These are phyloP conservation scores for Nineta flava DNA, from an alignment of 2,888 invertebrate species.

Conservation along the genomic window DNA sequence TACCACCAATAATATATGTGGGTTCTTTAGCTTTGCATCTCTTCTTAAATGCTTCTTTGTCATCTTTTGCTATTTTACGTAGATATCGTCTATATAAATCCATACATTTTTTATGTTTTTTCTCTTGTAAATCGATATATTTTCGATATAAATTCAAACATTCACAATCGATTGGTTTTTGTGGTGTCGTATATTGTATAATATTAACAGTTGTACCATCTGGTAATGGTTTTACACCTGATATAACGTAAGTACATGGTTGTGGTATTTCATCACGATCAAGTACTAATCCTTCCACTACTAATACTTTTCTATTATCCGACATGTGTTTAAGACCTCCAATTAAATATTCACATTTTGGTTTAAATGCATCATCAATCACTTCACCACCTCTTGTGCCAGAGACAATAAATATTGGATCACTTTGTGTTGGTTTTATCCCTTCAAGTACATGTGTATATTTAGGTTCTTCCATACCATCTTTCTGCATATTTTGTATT, in stretches of 20 bases:
- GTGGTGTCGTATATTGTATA: slow-evolving; percentile 16
- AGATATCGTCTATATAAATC: slow-evolving; percentile 6
- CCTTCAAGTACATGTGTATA: slow-evolving; percentile 1
- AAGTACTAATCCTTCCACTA: slow-evolving; percentile 7
- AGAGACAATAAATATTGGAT: slow-evolving; percentile 1
- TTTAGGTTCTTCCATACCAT: neutral
- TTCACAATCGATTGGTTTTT: slow-evolving; percentile 18
- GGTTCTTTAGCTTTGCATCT: neutral
- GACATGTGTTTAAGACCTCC: slow-evolving; percentile 10
- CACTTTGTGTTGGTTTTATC: neutral
- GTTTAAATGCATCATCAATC: slow-evolving; percentile 4
- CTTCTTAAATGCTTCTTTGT: neutral
- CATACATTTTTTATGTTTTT: slow-evolving; percentile 20
- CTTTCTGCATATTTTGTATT: slow-evolving; percentile 4
- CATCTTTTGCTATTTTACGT: neutral
- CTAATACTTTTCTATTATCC: slow-evolving; percentile 1
- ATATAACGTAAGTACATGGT: slow-evolving; percentile 15
- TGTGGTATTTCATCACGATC: slow-evolving; percentile 4
- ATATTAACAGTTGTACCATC: slow-evolving; percentile 6
- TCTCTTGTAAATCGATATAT: slow-evolving; percentile 13
- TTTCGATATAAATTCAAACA: slow-evolving; percentile 20
- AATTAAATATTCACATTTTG: slow-evolving; percentile 15
- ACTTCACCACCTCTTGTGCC: neutral
- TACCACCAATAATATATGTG: slow-evolving; percentile 4
- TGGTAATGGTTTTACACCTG: slow-evolving; percentile 9